These are phyloP conservation scores for Drosophila santomea DNA, from an alignment of 1,140 invertebrate genomes.

Conservation along the genomic window DNA sequence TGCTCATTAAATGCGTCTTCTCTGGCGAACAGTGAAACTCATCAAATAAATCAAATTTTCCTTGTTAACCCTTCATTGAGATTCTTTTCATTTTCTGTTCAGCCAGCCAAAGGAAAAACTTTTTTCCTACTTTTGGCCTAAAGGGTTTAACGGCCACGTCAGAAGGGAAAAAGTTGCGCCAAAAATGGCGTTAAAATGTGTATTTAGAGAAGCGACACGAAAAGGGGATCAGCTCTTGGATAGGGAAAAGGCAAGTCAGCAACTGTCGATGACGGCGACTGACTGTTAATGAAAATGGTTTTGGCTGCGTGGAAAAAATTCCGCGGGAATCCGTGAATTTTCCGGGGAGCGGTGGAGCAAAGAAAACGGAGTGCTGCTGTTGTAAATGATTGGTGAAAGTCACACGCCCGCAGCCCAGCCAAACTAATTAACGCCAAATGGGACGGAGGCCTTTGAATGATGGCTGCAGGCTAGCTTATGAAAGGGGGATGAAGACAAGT, in stretches of 20 bases:
- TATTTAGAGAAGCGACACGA: conserved; percentile 73
- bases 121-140: conserved; percentile 54
- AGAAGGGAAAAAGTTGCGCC: conserved; percentile 56
- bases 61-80: conserved; percentile 80
- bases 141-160: conserved; percentile 62
- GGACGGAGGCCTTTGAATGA: conserved; percentile 51
- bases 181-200: conserved; percentile 80
- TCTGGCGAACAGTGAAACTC: conserved; percentile 60
- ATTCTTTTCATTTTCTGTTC: conserved; percentile 50
- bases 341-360: neutral
- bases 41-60: conserved; percentile 83
- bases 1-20: conserved; percentile 75
- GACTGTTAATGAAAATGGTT: conserved; percentile 80
- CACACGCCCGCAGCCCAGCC: conserved; percentile 69
- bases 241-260: conserved; percentile 55
- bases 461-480: conserved; percentile 16
- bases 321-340: conserved; percentile 34
- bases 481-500: conserved; percentile 1
- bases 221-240: conserved; percentile 18
- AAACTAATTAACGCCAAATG: conserved; percentile 81
- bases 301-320: conserved; percentile 61
- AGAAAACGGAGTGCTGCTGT: conserved; percentile 19
- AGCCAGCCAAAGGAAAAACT: conserved; percentile 45
- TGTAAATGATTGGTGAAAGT: conserved; percentile 76
- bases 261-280: conserved; percentile 53